phyloP scores from a whole-genome alignment of 2,797 vertebrate genomes.

The Xenentodon cancila region DNA sequence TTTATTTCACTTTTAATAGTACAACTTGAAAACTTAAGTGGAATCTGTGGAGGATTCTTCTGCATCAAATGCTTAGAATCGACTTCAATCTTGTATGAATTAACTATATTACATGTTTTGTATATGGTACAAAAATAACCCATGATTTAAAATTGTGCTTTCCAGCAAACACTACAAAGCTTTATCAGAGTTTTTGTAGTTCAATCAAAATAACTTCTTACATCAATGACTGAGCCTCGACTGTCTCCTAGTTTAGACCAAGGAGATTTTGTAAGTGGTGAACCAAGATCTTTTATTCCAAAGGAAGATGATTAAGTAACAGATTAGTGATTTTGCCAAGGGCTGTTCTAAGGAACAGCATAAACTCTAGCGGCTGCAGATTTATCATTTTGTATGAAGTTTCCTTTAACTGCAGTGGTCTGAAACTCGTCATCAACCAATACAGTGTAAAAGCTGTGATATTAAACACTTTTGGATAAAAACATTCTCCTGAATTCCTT shows the following conservation, averaged over 20 bases:
- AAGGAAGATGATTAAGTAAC: conserved; percentile 50
- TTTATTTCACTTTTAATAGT: conserved; percentile 7
- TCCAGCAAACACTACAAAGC: conserved; percentile 1
- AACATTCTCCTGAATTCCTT: too few species aligned
- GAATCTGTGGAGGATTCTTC: conserved; percentile 32
- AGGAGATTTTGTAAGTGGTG: conserved; percentile 18
- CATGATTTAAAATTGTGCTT: background rate
- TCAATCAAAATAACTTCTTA: conserved; percentile 13
- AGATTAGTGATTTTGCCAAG: conserved; percentile 40
- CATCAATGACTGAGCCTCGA: conserved; percentile 13
- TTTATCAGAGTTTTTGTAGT: background rate
- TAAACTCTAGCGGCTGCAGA: conserved; percentile 3
- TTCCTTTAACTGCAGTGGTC: background rate
- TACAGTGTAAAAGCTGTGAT: too few species aligned
- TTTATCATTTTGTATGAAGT: conserved; percentile 13
- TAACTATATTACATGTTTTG: background rate
- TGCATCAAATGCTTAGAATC: background rate
- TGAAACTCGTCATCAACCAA: background rate
- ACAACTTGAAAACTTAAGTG: conserved; percentile 15
- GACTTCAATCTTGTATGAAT: background rate
- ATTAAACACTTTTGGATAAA: too few species aligned
- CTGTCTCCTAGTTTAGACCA: conserved; percentile 13
- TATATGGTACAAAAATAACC: background rate
- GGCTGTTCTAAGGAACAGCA: conserved; percentile 29
- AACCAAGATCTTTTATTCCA: conserved; percentile 35